Evolutionary conservation across 30 jellyfish, hydroid and myxozoan species (phyloP).

Genomic region (Nemopilema nomurai): DNA sequence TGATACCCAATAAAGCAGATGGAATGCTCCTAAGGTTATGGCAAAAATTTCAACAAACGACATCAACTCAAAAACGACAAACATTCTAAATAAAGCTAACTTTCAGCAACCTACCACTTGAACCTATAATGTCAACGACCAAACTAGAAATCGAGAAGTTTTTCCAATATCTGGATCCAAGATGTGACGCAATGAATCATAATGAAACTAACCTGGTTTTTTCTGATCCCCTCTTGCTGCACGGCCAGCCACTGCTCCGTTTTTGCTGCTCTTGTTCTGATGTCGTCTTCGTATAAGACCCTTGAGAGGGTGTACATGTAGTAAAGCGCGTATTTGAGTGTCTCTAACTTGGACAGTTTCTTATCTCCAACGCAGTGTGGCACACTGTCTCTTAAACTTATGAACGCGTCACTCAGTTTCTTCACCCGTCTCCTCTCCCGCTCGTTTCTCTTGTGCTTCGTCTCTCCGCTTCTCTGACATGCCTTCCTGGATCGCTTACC

Average conservation of each 20-base stretch:
- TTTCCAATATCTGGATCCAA: too few species aligned
- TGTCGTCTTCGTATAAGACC: constrained; percentile 49
- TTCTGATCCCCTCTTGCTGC: constrained; percentile 32
- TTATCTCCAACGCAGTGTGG: constrained; percentile 71
- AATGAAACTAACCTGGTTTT: constrained; percentile 40
- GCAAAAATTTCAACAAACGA: too few species aligned
- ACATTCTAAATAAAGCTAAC: too few species aligned
- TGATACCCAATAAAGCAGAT: too few species aligned
- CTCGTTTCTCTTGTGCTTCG: constrained; percentile 76
- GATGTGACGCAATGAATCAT: not conserved
- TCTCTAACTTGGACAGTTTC: constrained; percentile 70
- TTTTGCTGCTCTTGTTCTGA: constrained; percentile 33
- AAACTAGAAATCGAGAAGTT: too few species aligned
- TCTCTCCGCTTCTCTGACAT: constrained; percentile 68
- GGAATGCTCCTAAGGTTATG: too few species aligned
- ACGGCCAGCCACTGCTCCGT: constrained; percentile 60
- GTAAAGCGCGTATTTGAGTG: constrained; percentile 72
- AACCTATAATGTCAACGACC: too few species aligned
- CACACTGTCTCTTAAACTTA: constrained; percentile 69
- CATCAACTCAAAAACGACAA: too few species aligned
- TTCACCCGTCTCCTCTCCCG: constrained; percentile 75
- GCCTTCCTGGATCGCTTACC: constrained; percentile 44
- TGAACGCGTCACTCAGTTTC: constrained; percentile 76
- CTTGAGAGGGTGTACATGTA: constrained; percentile 46
- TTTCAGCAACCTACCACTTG: too few species aligned